Evolutionary conservation across 2,888 invertebrate species (phyloP).

Genomic region (Sinopyrophorus schimmeli): DNA sequence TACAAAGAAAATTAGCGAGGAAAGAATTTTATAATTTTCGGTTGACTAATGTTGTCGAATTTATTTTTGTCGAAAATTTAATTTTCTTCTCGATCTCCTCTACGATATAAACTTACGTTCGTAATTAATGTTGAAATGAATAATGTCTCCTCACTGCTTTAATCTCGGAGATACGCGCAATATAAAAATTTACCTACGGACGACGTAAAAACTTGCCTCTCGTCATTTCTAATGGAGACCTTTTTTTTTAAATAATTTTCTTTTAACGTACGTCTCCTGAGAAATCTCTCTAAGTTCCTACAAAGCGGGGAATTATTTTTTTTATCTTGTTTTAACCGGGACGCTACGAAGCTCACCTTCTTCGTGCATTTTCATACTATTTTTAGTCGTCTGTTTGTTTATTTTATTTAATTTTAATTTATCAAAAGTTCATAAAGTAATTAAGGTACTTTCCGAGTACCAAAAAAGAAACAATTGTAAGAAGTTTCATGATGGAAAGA

Average conservation of each 20-base stretch:
- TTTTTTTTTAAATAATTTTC: slow-evolving; percentile 36
- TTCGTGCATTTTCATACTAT: too few species aligned
- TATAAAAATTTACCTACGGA: slow-evolving; percentile 34
- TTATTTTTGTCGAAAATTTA: slow-evolving; percentile 34
- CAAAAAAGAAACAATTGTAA: too few species aligned
- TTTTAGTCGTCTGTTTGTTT: too few species aligned
- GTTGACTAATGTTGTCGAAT: slow-evolving; percentile 30
- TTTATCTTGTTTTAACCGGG: too few species aligned
- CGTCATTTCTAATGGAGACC: slow-evolving; percentile 40
- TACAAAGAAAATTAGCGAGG: slow-evolving; percentile 28
- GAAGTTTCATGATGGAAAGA: too few species aligned
- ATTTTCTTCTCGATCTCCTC: slow-evolving; percentile 32
- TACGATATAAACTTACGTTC: slow-evolving; percentile 37
- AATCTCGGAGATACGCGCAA: slow-evolving; percentile 32
- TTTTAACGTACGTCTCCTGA: slow-evolving; percentile 36
- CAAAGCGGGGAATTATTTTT: too few species aligned
- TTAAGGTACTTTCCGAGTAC: too few species aligned
- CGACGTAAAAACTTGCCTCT: slow-evolving; percentile 38
- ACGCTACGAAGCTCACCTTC: too few species aligned
- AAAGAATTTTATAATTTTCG: slow-evolving; percentile 27
- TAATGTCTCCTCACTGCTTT: slow-evolving; percentile 38
- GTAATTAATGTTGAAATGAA: slow-evolving; percentile 42
- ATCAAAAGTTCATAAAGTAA: too few species aligned
- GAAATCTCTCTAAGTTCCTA: slow-evolving; percentile 32
- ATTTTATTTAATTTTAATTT: too few species aligned